Evolutionary conservation across 1,140 invertebrate species (phyloP), one percentile per base, ranked within the genome.

Genomic region (Mesaphorura yosii): DNA sequence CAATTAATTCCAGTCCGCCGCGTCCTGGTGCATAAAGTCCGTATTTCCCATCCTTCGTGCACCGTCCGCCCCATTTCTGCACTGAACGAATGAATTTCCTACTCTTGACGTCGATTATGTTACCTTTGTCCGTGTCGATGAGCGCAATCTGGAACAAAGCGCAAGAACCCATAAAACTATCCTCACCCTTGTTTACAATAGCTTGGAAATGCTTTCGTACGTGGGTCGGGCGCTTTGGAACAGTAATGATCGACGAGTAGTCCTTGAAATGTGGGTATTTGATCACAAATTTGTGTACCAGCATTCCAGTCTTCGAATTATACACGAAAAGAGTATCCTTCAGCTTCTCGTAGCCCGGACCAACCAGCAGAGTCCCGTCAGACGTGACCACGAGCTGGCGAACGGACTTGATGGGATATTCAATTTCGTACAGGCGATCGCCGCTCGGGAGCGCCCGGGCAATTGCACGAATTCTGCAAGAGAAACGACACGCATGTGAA

Each of bases 1-100:
- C 88, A 25, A 92, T 75, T 20, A 93, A 74, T 65, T 97, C 91
- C 1, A 98, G 71, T 1, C 94, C 94, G 1, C 94, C 94, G 58
- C 91, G 78, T 42, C 82, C 79, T 0, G 93, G 93, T 0, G 93
- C 92, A 66, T 88, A 93, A 0, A 98, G 73, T 0, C 93, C 94
- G 52, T 82, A 83, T 68, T 88, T 88, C n/a, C 87, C 86, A 70
- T 90, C 86, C 58, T 76, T 76, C 1, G 86, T 88, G 49, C 86
- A 83, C 51, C 78, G 81, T 22, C 86, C 85, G 57, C 81, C 82
- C 86, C 86, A 89, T 66, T 85, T 84, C 1, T 82, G 79, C n/a
- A 88, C 75, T 20, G 76, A 81, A 63, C 84, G 75, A 39, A 86
- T 72, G 58, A 83, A 78, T 66, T 83, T 81, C 61, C 86, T 88